Evolutionary conservation across 2,797 vertebrate species (phyloP).

Genomic region (Liparis tanakae): DNA sequence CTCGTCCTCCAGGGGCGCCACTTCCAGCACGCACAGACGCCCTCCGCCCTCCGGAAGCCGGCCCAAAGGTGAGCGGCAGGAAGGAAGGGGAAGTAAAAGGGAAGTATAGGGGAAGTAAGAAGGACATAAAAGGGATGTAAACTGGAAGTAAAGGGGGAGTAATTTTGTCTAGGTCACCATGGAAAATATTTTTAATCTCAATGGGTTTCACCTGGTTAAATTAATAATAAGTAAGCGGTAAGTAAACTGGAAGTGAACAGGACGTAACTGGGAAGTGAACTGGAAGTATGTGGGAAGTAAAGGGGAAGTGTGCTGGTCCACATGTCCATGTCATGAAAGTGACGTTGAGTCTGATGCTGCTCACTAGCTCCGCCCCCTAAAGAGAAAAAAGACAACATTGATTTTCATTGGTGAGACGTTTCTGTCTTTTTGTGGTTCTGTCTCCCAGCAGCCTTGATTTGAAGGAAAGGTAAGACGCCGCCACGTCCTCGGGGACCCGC

Average conservation of each 20-base stretch:
- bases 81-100: neutral
- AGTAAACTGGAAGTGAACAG: too few relatives aligned
- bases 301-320: too few relatives aligned
- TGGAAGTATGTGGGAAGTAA: too few relatives aligned
- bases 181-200: too few relatives aligned
- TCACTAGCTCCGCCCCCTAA: neutral
- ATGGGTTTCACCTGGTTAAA: too few relatives aligned
- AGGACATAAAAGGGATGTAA: too few relatives aligned
- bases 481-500: too few relatives aligned
- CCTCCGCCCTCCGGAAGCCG: conserved; percentile 84
- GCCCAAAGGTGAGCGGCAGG: conserved; percentile 88
- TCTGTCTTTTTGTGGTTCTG: conserved; percentile 59
- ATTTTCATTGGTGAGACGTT: conserved; percentile 43
- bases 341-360: neutral
- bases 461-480: conserved; percentile 90
- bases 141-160: neutral
- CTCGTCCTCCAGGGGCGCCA: conserved; percentile 89
- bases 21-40: conserved; percentile 89
- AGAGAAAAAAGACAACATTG: neutral
- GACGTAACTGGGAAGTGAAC: too few relatives aligned
- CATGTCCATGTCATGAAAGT: neutral
- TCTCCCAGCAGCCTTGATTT: conserved; percentile 91
- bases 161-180: too few relatives aligned
- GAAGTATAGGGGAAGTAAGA: too few relatives aligned
- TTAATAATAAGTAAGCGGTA: too few relatives aligned